Percentiles rank a stretch among this genome's conserved stretches.
Conservation (phyloP, 2,113 vertebrate species). For the Scatophagus argus region DNA sequence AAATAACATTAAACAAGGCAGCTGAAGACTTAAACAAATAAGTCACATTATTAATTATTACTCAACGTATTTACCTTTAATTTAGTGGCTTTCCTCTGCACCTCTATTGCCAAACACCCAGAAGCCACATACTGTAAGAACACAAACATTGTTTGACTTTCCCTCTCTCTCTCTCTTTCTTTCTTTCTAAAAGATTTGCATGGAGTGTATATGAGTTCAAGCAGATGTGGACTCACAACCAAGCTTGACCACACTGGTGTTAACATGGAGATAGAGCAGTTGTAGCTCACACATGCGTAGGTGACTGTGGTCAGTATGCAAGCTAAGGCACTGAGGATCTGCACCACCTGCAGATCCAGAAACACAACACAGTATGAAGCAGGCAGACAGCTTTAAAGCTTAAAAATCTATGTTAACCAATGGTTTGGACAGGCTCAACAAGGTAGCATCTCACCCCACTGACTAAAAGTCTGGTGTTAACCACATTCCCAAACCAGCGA, state of each 20-base stretch:
- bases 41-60: fast-evolving
- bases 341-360: conserved; percentile 75
- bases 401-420: background rate
- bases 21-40: background rate
- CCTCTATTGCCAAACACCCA: conserved; percentile 72
- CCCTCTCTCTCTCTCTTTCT: background rate
- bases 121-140: conserved; percentile 77
- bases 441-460: conserved; percentile 72
- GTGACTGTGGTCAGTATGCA: conserved; percentile 73
- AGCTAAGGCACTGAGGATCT: conserved; percentile 70
- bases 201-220: background rate
- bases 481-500: conserved; percentile 81
- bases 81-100: conserved; percentile 79
- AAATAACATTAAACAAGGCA: background rate
- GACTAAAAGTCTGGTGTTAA: conserved; percentile 79
- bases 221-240: conserved; percentile 70
- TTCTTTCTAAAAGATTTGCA: background rate
- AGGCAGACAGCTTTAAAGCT: background rate
- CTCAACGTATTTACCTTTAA: conserved; percentile 65
- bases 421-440: background rate
- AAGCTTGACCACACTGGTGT: conserved; percentile 79
- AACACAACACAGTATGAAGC: background rate
- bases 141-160: conserved; percentile 10
- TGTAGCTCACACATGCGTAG: conserved; percentile 78
- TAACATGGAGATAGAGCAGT: conserved; percentile 75